These are phyloP conservation scores for Gonioctena quinquepunctata DNA, from an alignment of 1,140 invertebrate species.

Conservation along the genomic window DNA sequence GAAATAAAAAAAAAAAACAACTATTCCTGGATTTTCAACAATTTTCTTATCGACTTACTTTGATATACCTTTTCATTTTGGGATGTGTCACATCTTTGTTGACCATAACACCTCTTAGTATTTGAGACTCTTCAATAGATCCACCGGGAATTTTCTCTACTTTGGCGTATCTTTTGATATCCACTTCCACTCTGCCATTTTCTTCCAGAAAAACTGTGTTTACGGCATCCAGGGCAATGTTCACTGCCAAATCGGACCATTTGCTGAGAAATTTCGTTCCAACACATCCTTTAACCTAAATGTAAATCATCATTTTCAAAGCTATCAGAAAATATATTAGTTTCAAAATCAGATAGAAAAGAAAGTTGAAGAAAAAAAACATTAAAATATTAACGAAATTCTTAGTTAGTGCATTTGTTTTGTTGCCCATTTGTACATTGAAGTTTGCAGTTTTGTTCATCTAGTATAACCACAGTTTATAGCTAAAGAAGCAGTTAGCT, in stretches of 20 bases:
- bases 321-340: no score
- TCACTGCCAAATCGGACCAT: conserved; percentile 93
- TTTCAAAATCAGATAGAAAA: no score
- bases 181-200: conserved; percentile 91
- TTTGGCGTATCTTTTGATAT: conserved; percentile 97
- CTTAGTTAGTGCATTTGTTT: no score
- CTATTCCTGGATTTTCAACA: background rate
- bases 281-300: conserved; percentile 85
- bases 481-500: no score
- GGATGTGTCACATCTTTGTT: conserved; percentile 99
- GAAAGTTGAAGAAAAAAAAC: background rate
- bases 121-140: conserved; percentile 90
- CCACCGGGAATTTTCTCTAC: conserved; percentile 98
- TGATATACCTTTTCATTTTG: conserved; percentile 93
- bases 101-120: conserved; percentile 96
- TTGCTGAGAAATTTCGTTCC: conserved; percentile 97
- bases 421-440: no score
- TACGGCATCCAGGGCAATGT: conserved; percentile 95
- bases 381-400: no score
- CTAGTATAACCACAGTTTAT: no score
- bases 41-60: conserved; percentile 53
- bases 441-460: no score
- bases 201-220: conserved; percentile 88
- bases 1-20: conserved; percentile 22
- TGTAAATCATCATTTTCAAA: no score